Base-by-base conservation (phyloP, 2,888 invertebrate genomes). In the Limnephilus auricula region DNA sequence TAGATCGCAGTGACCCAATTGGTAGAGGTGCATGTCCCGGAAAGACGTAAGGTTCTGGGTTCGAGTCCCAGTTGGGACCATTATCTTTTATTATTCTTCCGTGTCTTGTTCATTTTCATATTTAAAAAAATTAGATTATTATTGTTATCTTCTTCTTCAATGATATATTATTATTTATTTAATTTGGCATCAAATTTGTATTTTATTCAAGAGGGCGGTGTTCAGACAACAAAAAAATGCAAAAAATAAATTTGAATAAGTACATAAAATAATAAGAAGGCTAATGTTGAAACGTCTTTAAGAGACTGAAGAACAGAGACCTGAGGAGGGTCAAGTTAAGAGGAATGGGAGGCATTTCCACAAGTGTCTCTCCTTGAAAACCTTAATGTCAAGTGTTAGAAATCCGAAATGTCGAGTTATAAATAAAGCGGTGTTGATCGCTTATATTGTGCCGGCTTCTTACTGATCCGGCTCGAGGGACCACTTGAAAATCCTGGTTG, bases 221-320 rank as follows among this genome's bases (percentile, higher is more conserved):
- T 85, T 34, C 34, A 50, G 78, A 50, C 89, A 79, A 84, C 37
- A 90, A 84, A 92, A 40, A 90, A 90, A 92, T 89, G 82, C 84
- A 31, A 6, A 32, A 89, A 90, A 92, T 92, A 92, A 84, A 92
- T 92, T 92, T 92, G 89, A 92, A 92, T 92, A 90, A 90, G 88
- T 45, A 85, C 79, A 88, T 87, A 79, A 65, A 90, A 92, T 89
- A 92, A 90, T 92, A 92, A 88, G 90, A 34, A 86, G 89, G 80
- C 88, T 79, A 65, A 65, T 65, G 65, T 82, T 82, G 65, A 32
- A 84, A 85, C 40, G 78, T 31, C 83, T 79, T 65, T 65, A 25
- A n/a, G 86, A 78, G 90, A 85, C 65, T 65, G 65, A 65, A 65
- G n/a, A 65, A 65, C 34, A 32, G 84, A 40, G 37, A n/a, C n/a